Conservation (phyloP, 1,140 invertebrate genomes). For the Aphidius gifuensis region DNA sequence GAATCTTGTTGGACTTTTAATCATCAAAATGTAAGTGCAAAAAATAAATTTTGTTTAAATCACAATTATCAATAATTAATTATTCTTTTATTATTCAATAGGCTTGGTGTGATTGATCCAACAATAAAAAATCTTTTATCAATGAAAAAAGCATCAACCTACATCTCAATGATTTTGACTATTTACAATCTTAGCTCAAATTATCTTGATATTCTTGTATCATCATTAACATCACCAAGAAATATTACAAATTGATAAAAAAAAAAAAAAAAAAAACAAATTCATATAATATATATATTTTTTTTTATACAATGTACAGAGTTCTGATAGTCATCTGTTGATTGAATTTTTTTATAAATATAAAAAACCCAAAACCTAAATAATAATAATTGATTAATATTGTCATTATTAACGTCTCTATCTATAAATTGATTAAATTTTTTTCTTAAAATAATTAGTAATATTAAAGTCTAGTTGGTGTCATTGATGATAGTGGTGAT, state of each 20-base stretch:
- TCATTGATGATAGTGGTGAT: slow-evolving; percentile 61
- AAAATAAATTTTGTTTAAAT: slow-evolving; percentile 5
- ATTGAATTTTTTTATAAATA: too few species aligned
- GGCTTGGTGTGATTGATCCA: slow-evolving; percentile 46
- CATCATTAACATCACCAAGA: slow-evolving; percentile 23
- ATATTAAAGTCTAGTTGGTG: too few species aligned
- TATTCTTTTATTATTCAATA: slow-evolving; percentile 32
- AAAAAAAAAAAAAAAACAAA: too few species aligned
- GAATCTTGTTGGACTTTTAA: slow-evolving; percentile 50
- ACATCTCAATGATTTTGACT: slow-evolving; percentile 50
- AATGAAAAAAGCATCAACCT: slow-evolving; percentile 43
- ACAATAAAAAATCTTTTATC: slow-evolving; percentile 38
- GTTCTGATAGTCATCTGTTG: too few species aligned
- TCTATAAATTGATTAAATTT: too few species aligned
- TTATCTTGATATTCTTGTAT: slow-evolving; percentile 48
- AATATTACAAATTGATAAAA: too few species aligned
- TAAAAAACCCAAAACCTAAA: too few species aligned
- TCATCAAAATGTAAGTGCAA: slow-evolving; percentile 52
- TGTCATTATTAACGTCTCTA: too few species aligned
- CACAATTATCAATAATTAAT: slow-evolving; percentile 20
- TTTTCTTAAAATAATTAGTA: too few species aligned
- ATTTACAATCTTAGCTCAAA: slow-evolving; percentile 49
- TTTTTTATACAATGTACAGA: too few species aligned
- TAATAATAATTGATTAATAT: too few species aligned
- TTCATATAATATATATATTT: too few species aligned